A percentile compares a stretch with the other conserved stretches of the same genome.
These are phyloP conservation scores for Mungos mungo DNA, from an alignment of 2,113 vertebrate species.

Conservation along the genomic window DNA sequence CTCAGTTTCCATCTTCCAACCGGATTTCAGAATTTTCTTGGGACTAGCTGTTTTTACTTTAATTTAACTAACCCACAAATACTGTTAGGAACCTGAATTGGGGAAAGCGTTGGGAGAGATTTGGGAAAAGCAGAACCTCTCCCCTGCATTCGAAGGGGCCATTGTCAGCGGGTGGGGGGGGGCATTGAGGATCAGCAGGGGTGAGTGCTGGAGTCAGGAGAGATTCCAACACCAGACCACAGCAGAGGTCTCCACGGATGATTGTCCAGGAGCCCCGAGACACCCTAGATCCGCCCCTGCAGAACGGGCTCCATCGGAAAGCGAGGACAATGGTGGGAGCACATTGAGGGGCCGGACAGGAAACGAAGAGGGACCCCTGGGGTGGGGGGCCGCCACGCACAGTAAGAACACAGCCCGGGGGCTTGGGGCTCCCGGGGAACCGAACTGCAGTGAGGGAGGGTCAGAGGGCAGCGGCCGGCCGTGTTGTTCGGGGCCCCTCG, in stretches of 20 bases:
- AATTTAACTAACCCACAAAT: neutral
- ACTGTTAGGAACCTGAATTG: neutral
- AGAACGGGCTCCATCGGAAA: neutral
- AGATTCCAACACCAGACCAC: neutral
- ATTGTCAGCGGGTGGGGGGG: neutral
- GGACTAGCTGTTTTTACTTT: neutral
- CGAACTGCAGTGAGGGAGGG: neutral
- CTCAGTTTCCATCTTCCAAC: neutral
- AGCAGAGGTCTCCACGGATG: rapidly evolving
- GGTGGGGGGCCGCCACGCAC: neutral
- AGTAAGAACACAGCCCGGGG: neutral
- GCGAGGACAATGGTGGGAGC: rapidly evolving
- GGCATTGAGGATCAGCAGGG: neutral
- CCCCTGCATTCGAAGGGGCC: neutral
- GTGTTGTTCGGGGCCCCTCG: neutral
- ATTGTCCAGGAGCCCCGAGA: neutral
- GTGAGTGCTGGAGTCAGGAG: neutral
- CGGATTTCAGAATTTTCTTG: neutral
- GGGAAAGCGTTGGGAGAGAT: neutral
- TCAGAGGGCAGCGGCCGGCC: neutral
- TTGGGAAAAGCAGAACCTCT: too few species aligned
- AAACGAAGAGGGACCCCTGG: neutral
- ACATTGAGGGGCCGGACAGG: rapidly evolving
- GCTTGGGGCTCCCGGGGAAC: neutral
- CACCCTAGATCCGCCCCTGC: rapidly evolving